Conservation (phyloP, 2,113 vertebrate species). For the Ceyx melanurus region DNA sequence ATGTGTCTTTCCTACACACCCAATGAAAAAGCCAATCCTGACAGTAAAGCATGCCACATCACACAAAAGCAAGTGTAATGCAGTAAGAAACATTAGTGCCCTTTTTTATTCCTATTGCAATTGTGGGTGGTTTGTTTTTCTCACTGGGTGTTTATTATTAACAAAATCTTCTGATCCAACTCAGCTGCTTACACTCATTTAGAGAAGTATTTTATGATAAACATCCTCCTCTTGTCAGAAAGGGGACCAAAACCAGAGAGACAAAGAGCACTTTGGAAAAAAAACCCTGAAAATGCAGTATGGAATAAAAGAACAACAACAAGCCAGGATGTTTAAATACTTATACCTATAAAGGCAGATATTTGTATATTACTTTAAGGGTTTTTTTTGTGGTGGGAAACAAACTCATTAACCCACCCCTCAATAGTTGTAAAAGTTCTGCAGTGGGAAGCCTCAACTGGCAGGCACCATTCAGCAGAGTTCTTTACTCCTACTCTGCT, state of each 20-base stretch:
- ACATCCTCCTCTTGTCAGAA: not conserved
- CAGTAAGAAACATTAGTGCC: not conserved
- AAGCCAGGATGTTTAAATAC: not conserved
- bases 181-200: not conserved
- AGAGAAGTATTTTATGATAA: not conserved
- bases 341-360: too few species aligned
- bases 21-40: not conserved
- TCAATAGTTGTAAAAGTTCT: not conserved
- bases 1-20: not conserved
- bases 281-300: not conserved
- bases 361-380: too few species aligned
- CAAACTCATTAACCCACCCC: not conserved
- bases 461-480: not conserved
- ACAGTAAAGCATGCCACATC: not conserved
- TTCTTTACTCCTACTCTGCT: not conserved
- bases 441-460: not conserved
- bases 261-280: not conserved
- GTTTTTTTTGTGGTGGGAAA: not conserved
- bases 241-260: not conserved
- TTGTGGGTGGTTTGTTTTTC: not conserved
- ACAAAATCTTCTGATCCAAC: not conserved
- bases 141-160: not conserved
- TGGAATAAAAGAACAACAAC: not conserved
- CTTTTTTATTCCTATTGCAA: not conserved
- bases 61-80: not conserved